Evolutionary conservation across 2,888 invertebrate species (phyloP).

Genomic region (Thymelicus acteon): DNA sequence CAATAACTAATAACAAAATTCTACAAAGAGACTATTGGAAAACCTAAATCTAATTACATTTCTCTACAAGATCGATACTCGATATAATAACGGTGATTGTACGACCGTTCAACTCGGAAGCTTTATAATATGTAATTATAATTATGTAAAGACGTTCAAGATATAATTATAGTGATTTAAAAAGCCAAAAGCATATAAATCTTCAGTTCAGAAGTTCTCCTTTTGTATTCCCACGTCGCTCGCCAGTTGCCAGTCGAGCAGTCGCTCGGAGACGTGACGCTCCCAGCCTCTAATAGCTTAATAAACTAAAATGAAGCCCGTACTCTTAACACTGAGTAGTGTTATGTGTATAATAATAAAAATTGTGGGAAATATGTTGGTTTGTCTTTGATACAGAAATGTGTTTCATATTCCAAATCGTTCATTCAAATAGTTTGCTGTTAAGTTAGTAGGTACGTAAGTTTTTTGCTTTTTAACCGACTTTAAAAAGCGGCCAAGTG

Average conservation of each 20-base stretch:
- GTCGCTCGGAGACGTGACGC: constrained; percentile 41
- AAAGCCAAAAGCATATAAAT: constrained; percentile 21
- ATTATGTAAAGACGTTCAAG: background rate
- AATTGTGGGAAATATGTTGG: too few relatives aligned
- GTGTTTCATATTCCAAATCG: too few relatives aligned
- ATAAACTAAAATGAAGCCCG: constrained; percentile 43
- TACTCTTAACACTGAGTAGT: constrained; percentile 18
- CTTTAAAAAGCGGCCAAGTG: too few relatives aligned
- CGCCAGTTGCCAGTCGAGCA: constrained; percentile 5
- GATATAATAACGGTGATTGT: background rate
- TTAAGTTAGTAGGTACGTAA: too few relatives aligned
- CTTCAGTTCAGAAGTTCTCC: constrained; percentile 24
- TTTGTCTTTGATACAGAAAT: too few relatives aligned
- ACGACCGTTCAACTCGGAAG: background rate
- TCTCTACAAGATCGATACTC: background rate
- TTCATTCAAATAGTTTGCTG: too few relatives aligned
- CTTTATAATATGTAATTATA: too few relatives aligned
- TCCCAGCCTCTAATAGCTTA: constrained; percentile 44
- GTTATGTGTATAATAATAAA: too few relatives aligned
- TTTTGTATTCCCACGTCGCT: constrained; percentile 45
- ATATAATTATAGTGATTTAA: constrained; percentile 16
- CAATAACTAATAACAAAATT: too few relatives aligned
- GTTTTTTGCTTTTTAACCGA: too few relatives aligned
- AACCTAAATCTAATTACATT: too few relatives aligned
- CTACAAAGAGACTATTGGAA: too few relatives aligned